Conservation (phyloP, 2,797 vertebrate species). For the Spatula versicolor region DNA sequence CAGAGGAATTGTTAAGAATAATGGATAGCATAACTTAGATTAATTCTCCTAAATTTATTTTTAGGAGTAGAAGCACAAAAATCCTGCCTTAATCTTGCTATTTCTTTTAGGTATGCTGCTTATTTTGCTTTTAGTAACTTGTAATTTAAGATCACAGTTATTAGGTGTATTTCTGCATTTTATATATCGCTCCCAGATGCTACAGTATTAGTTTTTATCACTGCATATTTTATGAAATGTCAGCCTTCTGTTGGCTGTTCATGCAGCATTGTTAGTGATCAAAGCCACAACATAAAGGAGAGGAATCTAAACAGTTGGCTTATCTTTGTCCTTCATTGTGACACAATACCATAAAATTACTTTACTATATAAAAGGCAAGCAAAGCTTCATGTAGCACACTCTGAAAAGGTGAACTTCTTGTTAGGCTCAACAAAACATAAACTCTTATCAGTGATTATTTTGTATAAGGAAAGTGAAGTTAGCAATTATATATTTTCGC, state of each 20-base stretch:
- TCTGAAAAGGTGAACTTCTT: constrained; percentile 63
- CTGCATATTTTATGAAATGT: constrained; percentile 91
- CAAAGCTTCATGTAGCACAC: constrained; percentile 39
- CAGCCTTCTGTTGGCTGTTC: constrained; percentile 89
- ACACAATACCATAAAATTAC: constrained; percentile 80
- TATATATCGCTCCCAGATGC: constrained; percentile 87
- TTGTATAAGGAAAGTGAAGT: constrained; percentile 17
- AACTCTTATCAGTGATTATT: constrained; percentile 24
- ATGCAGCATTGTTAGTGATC: constrained; percentile 87
- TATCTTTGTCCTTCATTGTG: constrained; percentile 84
- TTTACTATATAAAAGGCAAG: constrained; percentile 71
- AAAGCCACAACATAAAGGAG: constrained; percentile 86
- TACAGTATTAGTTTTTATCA: constrained; percentile 89
- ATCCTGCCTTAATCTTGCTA: constrained; percentile 50
- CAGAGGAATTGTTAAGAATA: constrained; percentile 54
- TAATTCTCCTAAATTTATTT: constrained; percentile 66
- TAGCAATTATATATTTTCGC: neutral
- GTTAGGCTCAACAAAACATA: constrained; percentile 42
- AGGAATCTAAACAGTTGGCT: constrained; percentile 85
- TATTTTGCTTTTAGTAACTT: constrained; percentile 84
- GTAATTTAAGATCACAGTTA: constrained; percentile 87
- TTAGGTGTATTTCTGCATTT: constrained; percentile 89
- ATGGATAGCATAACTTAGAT: constrained; percentile 48
- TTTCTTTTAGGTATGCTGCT: constrained; percentile 74
- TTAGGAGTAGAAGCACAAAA: constrained; percentile 59